Conservation (phyloP, 2,888 invertebrate genomes). For the Sminthurinus aureus region DNA sequence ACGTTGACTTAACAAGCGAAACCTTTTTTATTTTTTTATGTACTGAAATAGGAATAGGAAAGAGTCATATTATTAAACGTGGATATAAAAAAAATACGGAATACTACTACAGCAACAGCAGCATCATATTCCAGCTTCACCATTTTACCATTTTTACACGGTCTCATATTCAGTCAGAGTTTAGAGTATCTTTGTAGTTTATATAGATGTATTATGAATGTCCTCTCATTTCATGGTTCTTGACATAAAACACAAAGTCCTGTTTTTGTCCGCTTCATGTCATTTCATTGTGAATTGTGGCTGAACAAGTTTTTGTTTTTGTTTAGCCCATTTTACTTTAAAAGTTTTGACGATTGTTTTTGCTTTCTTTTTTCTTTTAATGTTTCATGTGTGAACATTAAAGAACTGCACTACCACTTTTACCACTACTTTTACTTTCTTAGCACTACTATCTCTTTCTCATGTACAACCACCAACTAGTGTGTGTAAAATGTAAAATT, state of each 20-base stretch:
- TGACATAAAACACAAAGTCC: not conserved
- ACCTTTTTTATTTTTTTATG: constrained; percentile 16
- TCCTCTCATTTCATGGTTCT: too few relatives aligned
- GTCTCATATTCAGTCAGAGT: too few relatives aligned
- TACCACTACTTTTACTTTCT: too few relatives aligned
- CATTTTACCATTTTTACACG: constrained; percentile 2
- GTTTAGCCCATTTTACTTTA: not conserved
- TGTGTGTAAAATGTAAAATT: too few relatives aligned
- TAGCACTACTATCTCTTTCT: too few relatives aligned
- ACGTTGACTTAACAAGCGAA: constrained; percentile 30
- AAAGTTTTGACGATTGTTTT: not conserved
- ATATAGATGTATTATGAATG: not conserved
- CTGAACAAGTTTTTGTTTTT: not conserved
- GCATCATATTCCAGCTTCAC: not conserved
- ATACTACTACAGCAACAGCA: not conserved
- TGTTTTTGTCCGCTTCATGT: not conserved
- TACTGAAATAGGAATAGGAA: too few relatives aligned
- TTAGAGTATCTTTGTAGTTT: too few relatives aligned
- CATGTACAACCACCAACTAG: too few relatives aligned
- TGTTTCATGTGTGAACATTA: not conserved
- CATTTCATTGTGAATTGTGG: not conserved
- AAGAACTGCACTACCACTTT: not conserved
- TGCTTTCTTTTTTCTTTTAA: not conserved
- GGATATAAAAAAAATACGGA: too few relatives aligned
- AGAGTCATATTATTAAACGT: too few relatives aligned